Evolutionary conservation across 2,797 vertebrate species (phyloP).

Genomic region (Pelobates cultripes): DNA sequence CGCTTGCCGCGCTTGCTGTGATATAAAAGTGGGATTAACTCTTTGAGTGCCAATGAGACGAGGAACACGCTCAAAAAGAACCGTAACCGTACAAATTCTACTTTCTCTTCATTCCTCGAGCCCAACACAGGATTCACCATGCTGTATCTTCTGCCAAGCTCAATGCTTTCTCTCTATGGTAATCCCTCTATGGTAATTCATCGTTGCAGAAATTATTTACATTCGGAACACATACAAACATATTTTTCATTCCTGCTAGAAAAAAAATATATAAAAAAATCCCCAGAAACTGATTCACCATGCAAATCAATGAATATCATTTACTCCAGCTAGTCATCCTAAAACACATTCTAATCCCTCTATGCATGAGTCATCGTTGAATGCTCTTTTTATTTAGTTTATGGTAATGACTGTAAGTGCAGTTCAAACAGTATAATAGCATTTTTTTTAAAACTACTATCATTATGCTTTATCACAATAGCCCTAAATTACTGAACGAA

Average conservation of each 20-base stretch:
- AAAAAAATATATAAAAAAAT: not conserved
- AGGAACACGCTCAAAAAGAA: not conserved
- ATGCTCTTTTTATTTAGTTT: slow-evolving; percentile 33
- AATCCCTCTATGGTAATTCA: not conserved
- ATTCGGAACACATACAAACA: not conserved
- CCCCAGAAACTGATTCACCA: not conserved
- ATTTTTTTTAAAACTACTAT: slow-evolving; percentile 30
- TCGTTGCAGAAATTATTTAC: not conserved
- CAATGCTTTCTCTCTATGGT: not conserved
- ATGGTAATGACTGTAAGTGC: slow-evolving; percentile 33
- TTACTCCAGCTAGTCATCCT: slow-evolving; percentile 22
- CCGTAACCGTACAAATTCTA: not conserved
- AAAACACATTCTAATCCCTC: slow-evolving; percentile 21
- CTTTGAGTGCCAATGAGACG: not conserved
- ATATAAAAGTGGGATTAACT: not conserved
- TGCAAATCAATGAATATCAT: slow-evolving; percentile 41
- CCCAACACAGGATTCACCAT: not conserved
- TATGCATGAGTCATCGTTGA: slow-evolving; percentile 30
- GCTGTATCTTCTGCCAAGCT: no score
- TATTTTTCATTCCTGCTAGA: not conserved
- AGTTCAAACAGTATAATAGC: slow-evolving; percentile 41
- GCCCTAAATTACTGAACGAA: slow-evolving; percentile 26
- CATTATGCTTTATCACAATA: slow-evolving; percentile 43
- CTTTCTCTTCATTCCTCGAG: no score
- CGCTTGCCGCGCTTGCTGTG: not conserved